Evolutionary conservation across 2,113 vertebrate genomes (phyloP), one percentile per base, ranked within the genome.

Genomic region (Triplophysa rosa): DNA sequence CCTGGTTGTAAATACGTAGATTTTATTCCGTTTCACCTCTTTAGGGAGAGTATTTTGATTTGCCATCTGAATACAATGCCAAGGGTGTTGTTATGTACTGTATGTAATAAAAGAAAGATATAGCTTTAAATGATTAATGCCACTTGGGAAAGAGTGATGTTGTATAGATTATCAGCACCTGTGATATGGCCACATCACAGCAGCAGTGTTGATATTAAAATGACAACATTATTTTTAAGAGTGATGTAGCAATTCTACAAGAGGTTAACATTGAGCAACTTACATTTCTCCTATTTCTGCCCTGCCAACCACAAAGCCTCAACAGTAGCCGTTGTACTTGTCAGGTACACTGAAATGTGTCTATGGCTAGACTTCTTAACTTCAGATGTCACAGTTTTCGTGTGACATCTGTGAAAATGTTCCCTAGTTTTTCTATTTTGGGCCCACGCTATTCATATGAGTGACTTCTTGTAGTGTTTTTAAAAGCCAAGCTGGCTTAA

Each of bases 341-440:
- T 21, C 8, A 71, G 69, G 19, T 72, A 9, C 29, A 58, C 47
- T 58, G 19, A 42, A 67, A 58, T 61, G 54, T 24, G 19, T 67
- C 58, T 62, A 75, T 17, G 58, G 14, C 1, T 42, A 5, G 29
- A 49, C 40, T 76, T 76, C 67, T 74, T 76, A 68, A 69, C 59
- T 69, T 69, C 11, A 11, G 49, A 52, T 77, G 72, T 56, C 67
- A 68, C 33, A 78, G 47, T 72, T 82, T 77, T 64, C 62, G 72
- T 42, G 19, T 72, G 62, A 37, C 67, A 24, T 78, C 26, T 74
- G 40, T 74, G 23, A 47, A 74, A 74, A 61, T 74, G 37, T 63
- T 59, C 33, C 13, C 70, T 42, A 33, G 74, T 58, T 71, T 82
- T 67, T 77, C 74, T 54, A 59, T 54, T 78, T 67, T 17, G 1